Base-by-base conservation (phyloP, 2,113 vertebrate genomes). In the Galemys pyrenaicus region DNA sequence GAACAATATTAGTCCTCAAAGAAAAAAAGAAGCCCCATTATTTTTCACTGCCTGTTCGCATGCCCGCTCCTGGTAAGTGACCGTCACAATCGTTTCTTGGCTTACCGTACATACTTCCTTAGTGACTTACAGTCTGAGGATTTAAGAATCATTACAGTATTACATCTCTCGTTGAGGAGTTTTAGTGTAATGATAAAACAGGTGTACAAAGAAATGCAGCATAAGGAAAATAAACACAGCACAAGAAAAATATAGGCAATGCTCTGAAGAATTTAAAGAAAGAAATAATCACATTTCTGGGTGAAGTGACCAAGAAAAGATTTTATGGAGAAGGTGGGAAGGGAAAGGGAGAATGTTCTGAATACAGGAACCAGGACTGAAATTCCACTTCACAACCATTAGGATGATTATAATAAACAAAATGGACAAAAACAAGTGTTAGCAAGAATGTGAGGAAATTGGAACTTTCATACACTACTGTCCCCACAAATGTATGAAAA, bases 141-240 rank as follows among this genome's bases (percentile, higher is more conserved):
- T 95, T 82, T 65, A 67, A 81, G 78, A 20, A 83, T 84, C 26
- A 88, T 46, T 54, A 54, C 46, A 20, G 68, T 56, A 79, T 1
- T 62, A 4, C 65, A 37, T 6, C 20, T 93, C 44, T 30, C 75
- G 77, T 77, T 9, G 58, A 60, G 58, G 58, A 88, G 70, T 41
- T 60, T 70, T 71, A 71, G 17, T 32, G 9, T 71, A 93, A 93
- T 54, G n/a, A 70, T 84, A 51, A 86, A 35, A 83, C 9, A 95
- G 26, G 90, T 62, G 74, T 28, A 46, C 26, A 62, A 93, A 87
- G 78, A 96, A 84, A 89, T 70, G 10, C 12, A 73, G 80, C 39
- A 68, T 30, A 82, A 91, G 20, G 39, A 26, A 84, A 67, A 86
- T 81, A 65, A n/a, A n/a, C 24, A 81, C 22, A 89, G n/a, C 54